Conservation (phyloP, 1,140 invertebrate genomes). For the Panulirus ornatus region DNA sequence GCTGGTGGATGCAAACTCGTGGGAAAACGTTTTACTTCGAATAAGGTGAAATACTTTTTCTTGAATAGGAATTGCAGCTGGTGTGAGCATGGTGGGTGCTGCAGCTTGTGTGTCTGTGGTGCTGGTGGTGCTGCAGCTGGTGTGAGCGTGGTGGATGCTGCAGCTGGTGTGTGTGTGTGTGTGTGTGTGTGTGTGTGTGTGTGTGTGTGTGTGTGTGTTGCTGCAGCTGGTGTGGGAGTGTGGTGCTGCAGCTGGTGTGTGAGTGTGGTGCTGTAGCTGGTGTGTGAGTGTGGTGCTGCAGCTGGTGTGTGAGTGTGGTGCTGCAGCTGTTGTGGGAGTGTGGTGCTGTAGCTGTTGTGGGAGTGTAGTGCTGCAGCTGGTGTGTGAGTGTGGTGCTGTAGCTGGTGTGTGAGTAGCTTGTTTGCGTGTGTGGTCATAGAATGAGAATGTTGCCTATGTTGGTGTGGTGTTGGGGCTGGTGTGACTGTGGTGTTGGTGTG, state of each 20-base stretch:
- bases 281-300: background rate
- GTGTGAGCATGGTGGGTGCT: no score
- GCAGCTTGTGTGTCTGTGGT: background rate
- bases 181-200: background rate
- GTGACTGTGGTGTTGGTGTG: background rate
- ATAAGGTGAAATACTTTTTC: no score
- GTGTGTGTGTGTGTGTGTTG: background rate
- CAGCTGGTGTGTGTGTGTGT: background rate
- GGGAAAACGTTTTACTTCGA: no score
- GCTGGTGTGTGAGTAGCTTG: no score
- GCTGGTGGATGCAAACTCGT: no score
- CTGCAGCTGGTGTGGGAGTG: background rate
- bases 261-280: background rate
- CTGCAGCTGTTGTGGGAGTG: background rate
- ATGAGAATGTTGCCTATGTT: background rate
- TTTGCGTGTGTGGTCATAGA: no score
- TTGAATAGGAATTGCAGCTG: no score
- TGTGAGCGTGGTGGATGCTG: background rate
- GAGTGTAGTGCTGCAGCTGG: background rate
- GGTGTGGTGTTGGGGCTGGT: background rate
- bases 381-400: background rate
- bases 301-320: background rate
- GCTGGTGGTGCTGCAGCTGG: background rate
- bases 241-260: background rate
- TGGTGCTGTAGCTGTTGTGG: background rate